Conservation (phyloP, 2,888 invertebrate genomes). For the Tenthredo mesomela region DNA sequence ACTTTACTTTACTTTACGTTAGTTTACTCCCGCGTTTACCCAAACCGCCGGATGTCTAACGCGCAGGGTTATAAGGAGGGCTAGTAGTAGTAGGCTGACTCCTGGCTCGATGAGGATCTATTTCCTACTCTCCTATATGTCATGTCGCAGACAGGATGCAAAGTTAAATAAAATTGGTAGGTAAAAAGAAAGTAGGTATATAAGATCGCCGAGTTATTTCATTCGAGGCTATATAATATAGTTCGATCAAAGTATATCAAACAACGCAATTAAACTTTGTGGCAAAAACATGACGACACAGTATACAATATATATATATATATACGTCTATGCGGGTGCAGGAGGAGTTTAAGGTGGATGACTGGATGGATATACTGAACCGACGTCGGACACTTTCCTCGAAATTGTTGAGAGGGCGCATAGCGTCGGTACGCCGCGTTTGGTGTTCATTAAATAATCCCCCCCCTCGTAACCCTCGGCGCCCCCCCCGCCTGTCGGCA, state of each 20-base stretch:
- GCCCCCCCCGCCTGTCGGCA: slow-evolving; percentile 31
- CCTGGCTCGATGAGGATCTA: slow-evolving; percentile 28
- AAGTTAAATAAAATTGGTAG: slow-evolving; percentile 2
- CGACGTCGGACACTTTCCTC: slow-evolving; percentile 12
- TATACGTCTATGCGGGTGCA: slow-evolving; percentile 62
- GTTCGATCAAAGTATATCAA: slow-evolving; percentile 17
- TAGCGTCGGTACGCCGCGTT: slow-evolving; percentile 65
- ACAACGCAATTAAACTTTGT: slow-evolving; percentile 41
- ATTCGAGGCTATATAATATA: background rate
- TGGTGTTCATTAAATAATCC: slow-evolving; percentile 76
- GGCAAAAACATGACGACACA: slow-evolving; percentile 67
- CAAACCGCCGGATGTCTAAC: slow-evolving; percentile 39
- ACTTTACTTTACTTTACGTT: background rate
- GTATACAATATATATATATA: too few relatives aligned
- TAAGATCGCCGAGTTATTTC: background rate
- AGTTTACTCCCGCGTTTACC: background rate
- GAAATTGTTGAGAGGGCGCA: slow-evolving; percentile 57
- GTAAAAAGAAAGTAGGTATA: too few relatives aligned
- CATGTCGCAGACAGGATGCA: background rate
- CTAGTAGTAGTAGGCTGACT: too few relatives aligned
- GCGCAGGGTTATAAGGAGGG: background rate
- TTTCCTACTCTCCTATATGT: background rate
- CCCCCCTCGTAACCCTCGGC: slow-evolving; percentile 61
- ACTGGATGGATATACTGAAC: slow-evolving; percentile 19
- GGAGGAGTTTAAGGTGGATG: slow-evolving; percentile 59